Base-by-base conservation (phyloP, 2,797 vertebrate species). In the Ispidina lecontei region DNA sequence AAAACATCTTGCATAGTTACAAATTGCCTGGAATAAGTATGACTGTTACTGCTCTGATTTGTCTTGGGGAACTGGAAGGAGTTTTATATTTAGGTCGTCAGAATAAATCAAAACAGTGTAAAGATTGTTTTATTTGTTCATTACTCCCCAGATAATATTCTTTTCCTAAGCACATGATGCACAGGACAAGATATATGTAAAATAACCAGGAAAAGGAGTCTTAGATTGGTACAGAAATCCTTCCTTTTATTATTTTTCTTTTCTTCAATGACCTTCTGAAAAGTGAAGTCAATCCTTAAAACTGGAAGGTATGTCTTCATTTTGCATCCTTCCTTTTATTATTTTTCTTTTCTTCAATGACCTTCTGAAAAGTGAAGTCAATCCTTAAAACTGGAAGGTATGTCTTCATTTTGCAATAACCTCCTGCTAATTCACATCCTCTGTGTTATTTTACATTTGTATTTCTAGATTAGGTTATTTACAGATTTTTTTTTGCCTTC, bases 11-110 rank as follows among this genome's bases (percentile, higher is more conserved):
- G 0, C 1, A 0, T 73, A 6, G 2, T 56, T 93, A 93, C 79
- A 94, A 91, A 93, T 85, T 93, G 74, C 82, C 71, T 79, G 54
- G 56, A 72, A 89, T 92, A 78, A 73, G 46, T 72, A 68, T 4
- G 8, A 65, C 55, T 86, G 35, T 68, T 74, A 72, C 31, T 37
- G 68, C 41, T 59, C 25, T 93, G 79, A 92, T 62, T 84, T 63
- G 28, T 91, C 91, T 81, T 64, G 18, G 49, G 43, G 4, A 92
- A 17, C 54, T 25, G 31, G 58, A n/a, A 89, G 23, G 46, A 75
- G 49, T 67, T 95, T 83, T 58, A 52, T 87, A 2, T 26, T 7
- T 19, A 75, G 28, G 29, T 70, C 70, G 58, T 70, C 76, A 91
- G 49, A 59, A 75, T 60, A 88, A 70, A 78, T 78, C 71, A 58